A percentile compares a stretch with the other conserved stretches of the same genome.
These are phyloP conservation scores for Aphaenogaster ashmeadi DNA, from an alignment of 1,140 invertebrate genomes.

Conservation along the genomic window DNA sequence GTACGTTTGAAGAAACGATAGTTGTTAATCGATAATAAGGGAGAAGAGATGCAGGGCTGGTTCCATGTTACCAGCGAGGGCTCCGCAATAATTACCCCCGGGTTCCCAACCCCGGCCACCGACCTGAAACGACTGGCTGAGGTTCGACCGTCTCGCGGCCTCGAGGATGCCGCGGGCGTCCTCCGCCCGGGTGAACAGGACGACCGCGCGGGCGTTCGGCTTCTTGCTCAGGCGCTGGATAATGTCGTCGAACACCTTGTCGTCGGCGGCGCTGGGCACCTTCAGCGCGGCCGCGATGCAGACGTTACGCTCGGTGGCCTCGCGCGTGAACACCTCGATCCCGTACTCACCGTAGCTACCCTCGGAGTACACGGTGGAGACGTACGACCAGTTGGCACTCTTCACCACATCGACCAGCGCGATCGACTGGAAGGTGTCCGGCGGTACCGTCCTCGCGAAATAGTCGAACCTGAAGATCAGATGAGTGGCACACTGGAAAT, in stretches of 20 bases:
- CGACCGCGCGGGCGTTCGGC: conserved; percentile 89
- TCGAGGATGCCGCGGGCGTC: conserved; percentile 89
- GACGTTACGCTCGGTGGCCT: conserved; percentile 90
- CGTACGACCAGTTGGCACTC: conserved; percentile 94
- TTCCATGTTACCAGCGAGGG: not conserved
- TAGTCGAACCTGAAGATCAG: conserved; percentile 89
- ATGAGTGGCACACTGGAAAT: not conserved
- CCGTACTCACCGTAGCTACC: conserved; percentile 90
- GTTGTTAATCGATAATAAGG: not conserved
- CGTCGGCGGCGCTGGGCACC: conserved; percentile 89
- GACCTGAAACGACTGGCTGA: conserved; percentile 87
- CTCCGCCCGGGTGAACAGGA: conserved; percentile 91
- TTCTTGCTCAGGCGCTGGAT: conserved; percentile 89
- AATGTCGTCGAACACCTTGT: conserved; percentile 89
- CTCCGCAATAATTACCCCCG: not conserved
- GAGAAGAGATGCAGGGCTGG: not conserved
- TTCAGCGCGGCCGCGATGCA: conserved; percentile 92
- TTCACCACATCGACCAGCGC: conserved; percentile 92
- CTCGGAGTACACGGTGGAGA: conserved; percentile 93
- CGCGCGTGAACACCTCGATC: conserved; percentile 90
- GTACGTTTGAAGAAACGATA: not conserved
- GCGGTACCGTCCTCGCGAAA: conserved; percentile 93
- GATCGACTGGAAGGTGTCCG: conserved; percentile 93
- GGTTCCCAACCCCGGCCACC: conserved; percentile 71
- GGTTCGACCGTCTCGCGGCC: conserved; percentile 87